Evolutionary conservation across 30 jellyfish, hydroid and myxozoan species (phyloP), one percentile per base, ranked within the genome.

Genomic region (Aurelia sp.): DNA sequence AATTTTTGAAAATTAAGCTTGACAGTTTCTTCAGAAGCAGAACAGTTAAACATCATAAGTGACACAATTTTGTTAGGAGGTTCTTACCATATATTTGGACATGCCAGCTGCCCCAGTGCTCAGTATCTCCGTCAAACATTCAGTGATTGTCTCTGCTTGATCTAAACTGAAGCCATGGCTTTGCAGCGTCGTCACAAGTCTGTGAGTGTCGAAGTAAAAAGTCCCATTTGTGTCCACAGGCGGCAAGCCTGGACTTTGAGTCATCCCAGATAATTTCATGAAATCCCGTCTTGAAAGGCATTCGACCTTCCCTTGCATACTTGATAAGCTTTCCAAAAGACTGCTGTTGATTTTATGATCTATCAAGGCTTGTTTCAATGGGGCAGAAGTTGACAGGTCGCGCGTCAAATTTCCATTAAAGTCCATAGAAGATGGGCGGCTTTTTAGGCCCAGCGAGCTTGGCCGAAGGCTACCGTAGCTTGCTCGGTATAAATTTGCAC

Each of bases 131-230:
- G 96, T 87, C 96, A 87, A 59, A 44, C 91, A 77, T 58, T 59
- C 81, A 24, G 89, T 78, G n/a, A 87, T 74, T 0, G 91, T 73
- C 38, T 87, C 96, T 2, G 96, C 91, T 87, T 87, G 96, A 27
- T 70, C 87, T 33, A 77, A 51, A 67, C 86, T 66, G 48, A 87
- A 87, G 8, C 96, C 96, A 33, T 81, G 84, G 16, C 91, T 55
- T 50, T 87, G 96, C 16, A 87, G 33, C 35, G 85, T 87, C 90
- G 85, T 74, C 74, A 87, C 96, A 22, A 87, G 84, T 71, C 72
- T 70, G 80, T 87, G 96, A 22, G 96, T 87, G 38, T 87, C 96
- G 76, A 87, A 87, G 44, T 76, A 74, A 60, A 76, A 87, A 24
- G 80, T 63, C 65, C 78, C 85, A 67, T 78, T 66, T 8, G 91